Base-by-base conservation (phyloP, 2,888 invertebrate species). In the Catocala nupta region DNA sequence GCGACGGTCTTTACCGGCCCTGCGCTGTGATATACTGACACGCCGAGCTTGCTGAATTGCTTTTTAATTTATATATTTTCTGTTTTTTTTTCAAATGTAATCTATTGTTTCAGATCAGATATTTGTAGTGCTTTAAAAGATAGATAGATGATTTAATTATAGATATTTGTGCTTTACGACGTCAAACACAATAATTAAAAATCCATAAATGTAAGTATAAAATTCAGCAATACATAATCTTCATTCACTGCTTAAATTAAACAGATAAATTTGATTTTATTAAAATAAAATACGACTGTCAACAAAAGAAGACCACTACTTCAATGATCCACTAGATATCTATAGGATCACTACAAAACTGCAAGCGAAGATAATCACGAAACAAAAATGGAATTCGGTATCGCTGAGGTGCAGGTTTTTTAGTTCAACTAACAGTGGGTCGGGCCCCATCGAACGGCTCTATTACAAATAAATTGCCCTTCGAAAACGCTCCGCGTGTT, bases 401-500 rank as follows among this genome's bases (percentile, higher is more conserved):
- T 49, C 34, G 52, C 43, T 36, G 49, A 67, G 34, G 36, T 42
- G 55, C 52, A 50, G 57, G 63, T 57, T 73, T 65, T 63, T 61
- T 64, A 63, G 56, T 67, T 56, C 39, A 44, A 73, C 76, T 76
- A 77, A 77, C 74, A 70, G 73, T 78, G 72, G 76, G 75, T 70
- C 77, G 71, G 66, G 56, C 84, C 88, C 87, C 76, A 84, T 83
- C 81, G 81, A 85, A 87, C 85, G 65, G 86, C 88, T 90, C 90
- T 90, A 93, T 93, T 92, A 93, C 91, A 92, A 92, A 93, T 93
- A 94, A 93, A 94, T 93, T 92, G 92, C 91, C 91, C 87, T 89
- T 87, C 88, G 88, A 88, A 89, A 90, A 87, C 85, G 89, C 83
- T 90, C 84, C 89, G 88, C 86, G 89, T 88, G 92, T 91, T 93